These are phyloP conservation scores for Drosophila kurseongensis DNA, from an alignment of 1,140 invertebrate genomes.

Conservation along the genomic window DNA sequence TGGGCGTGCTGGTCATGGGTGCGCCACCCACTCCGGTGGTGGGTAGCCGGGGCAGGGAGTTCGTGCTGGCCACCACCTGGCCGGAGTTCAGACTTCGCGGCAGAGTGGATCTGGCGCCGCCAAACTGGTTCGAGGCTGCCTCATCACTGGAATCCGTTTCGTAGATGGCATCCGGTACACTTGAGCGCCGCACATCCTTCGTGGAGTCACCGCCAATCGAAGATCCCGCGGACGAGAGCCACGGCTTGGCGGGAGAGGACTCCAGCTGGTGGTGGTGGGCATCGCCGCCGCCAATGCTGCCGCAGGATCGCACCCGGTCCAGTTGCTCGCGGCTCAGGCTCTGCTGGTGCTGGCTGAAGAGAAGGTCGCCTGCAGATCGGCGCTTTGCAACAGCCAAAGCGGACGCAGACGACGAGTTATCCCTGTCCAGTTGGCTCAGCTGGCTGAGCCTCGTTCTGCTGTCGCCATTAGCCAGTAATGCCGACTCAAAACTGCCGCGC, in stretches of 20 bases:
- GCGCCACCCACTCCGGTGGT: conserved; percentile 85
- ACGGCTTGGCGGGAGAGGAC: conserved; percentile 85
- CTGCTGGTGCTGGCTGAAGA: conserved; percentile 91
- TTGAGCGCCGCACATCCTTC: conserved; percentile 85
- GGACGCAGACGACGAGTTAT: conserved; percentile 87
- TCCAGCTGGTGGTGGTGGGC: conserved; percentile 86
- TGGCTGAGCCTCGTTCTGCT: conserved; percentile 90
- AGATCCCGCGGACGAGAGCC: conserved; percentile 80
- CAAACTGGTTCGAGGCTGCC: conserved; percentile 86
- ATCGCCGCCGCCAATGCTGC: conserved; percentile 90
- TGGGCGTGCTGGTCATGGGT: conserved; percentile 85
- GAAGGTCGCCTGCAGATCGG: conserved; percentile 91
- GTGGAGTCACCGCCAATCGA: conserved; percentile 62
- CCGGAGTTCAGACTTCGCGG: conserved; percentile 88
- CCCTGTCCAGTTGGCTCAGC: conserved; percentile 87
- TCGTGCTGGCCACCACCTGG: conserved; percentile 87
- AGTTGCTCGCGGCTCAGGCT: conserved; percentile 90
- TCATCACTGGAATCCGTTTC: conserved; percentile 88
- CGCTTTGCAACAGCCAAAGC: conserved; percentile 90
- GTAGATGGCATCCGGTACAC: conserved; percentile 89
- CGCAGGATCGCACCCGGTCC: conserved; percentile 91
- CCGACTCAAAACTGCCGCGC: conserved; percentile 95
- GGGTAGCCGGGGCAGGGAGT: conserved; percentile 90
- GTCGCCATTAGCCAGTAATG: conserved; percentile 91
- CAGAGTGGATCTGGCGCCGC: conserved; percentile 87